Evolutionary conservation across 2,888 invertebrate species (phyloP).

Genomic region (Coelinius sp.): DNA sequence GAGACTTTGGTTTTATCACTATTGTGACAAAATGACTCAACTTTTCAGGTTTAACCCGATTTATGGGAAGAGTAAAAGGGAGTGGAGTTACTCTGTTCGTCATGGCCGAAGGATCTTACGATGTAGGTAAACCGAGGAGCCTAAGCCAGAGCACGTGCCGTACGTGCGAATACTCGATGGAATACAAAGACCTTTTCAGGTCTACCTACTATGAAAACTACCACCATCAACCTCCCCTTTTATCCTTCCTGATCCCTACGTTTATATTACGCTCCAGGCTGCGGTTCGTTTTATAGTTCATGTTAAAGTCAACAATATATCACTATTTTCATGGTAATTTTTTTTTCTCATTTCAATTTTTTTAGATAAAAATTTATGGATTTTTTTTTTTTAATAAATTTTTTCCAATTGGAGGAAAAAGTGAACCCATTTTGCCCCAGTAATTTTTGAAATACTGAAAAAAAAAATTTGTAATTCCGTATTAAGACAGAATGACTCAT

Average conservation of each 20-base stretch:
- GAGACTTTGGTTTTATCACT: constrained; percentile 58
- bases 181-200: constrained; percentile 42
- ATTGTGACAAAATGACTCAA: constrained; percentile 62
- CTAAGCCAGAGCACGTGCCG: constrained; percentile 43
- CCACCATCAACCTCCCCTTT: not conserved
- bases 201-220: not conserved
- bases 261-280: constrained; percentile 17
- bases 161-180: constrained; percentile 30
- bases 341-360: constrained; percentile 23
- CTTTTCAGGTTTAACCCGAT: constrained; percentile 37
- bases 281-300: constrained; percentile 30
- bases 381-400: too few relatives aligned
- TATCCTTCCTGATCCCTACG: constrained; percentile 20
- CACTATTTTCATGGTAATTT: constrained; percentile 16
- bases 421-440: too few relatives aligned
- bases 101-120: constrained; percentile 24
- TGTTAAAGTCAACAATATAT: constrained; percentile 23
- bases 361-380: not conserved
- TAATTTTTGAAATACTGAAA: too few relatives aligned
- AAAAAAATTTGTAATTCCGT: too few relatives aligned
- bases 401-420: not conserved
- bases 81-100: constrained; percentile 25
- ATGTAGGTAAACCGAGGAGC: constrained; percentile 39
- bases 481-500: too few relatives aligned
- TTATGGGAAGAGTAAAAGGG: constrained; percentile 35